A percentile compares a stretch with the other conserved stretches of the same genome.
phyloP scores from a whole-genome alignment of 1,140 invertebrate genomes.

The Aphis gossypii region DNA sequence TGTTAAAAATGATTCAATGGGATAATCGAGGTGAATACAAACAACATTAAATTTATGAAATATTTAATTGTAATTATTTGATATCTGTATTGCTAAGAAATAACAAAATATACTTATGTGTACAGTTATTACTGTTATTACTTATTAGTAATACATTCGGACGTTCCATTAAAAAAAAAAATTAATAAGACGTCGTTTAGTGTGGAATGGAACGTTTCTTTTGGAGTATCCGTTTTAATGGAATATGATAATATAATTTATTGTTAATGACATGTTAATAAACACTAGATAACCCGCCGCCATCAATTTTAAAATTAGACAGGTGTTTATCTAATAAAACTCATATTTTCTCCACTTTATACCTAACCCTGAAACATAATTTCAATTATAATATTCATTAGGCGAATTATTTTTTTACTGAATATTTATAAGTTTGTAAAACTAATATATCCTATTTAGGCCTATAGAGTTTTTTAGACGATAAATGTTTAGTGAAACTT shows the following conservation, averaged over 20 bases:
- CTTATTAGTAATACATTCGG: background rate
- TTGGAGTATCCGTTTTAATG: background rate
- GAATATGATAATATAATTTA: background rate
- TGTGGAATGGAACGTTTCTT: background rate
- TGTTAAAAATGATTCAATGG: background rate
- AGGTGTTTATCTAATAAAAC: conserved; percentile 1
- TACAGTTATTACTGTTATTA: too few species aligned
- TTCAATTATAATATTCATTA: conserved; percentile 32
- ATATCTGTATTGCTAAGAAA: background rate
- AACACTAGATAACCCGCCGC: background rate
- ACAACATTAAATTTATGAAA: background rate
- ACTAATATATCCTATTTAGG: background rate
- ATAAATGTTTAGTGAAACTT: background rate
- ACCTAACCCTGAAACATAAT: background rate
- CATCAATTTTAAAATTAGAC: background rate
- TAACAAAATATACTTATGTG: background rate
- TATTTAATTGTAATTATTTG: background rate
- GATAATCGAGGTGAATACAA: background rate
- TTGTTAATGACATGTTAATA: conserved; percentile 36
- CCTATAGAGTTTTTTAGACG: background rate
- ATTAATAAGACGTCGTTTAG: background rate
- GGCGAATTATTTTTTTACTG: background rate
- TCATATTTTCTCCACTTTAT: background rate
- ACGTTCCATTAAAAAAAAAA: background rate
- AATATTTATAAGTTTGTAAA: background rate